A percentile compares a stretch with the other conserved stretches of the same genome.
phyloP scores from a whole-genome alignment of 2,113 vertebrate genomes.

The Hyperoodon ampullatus region DNA sequence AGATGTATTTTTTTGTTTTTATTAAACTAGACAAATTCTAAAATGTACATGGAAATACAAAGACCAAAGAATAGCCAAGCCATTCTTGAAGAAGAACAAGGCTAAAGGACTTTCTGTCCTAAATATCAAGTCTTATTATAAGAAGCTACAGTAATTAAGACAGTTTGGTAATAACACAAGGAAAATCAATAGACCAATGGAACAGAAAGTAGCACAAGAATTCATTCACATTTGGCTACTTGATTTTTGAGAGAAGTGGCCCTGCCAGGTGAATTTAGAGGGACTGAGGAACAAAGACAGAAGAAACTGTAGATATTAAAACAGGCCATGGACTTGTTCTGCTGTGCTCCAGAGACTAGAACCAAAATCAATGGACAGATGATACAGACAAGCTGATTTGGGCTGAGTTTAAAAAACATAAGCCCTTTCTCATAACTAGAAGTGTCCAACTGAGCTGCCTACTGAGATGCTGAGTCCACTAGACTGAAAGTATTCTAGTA shows the following conservation, averaged over 20 bases:
- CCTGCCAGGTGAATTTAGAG: neutral
- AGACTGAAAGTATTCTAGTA: neutral
- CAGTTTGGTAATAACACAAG: neutral
- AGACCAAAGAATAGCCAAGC: neutral
- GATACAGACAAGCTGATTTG: neutral
- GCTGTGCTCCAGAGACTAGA: neutral
- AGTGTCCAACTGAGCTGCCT: neutral
- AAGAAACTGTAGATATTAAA: neutral
- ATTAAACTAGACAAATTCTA: neutral
- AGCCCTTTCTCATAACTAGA: neutral
- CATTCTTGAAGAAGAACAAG: neutral
- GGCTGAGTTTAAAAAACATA: neutral
- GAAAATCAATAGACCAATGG: neutral
- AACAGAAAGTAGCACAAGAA: neutral
- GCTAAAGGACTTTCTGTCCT: neutral
- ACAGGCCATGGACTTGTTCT: neutral
- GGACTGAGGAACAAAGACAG: neutral
- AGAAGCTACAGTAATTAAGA: neutral
- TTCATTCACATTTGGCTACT: neutral
- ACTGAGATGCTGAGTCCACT: neutral
- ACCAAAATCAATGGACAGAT: neutral
- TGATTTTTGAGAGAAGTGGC: neutral
- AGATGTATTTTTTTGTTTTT: neutral
- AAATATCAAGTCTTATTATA: neutral
- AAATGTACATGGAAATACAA: neutral